These are phyloP conservation scores for Vanessa tameamea DNA, from an alignment of 1,140 invertebrate species.

Conservation along the genomic window DNA sequence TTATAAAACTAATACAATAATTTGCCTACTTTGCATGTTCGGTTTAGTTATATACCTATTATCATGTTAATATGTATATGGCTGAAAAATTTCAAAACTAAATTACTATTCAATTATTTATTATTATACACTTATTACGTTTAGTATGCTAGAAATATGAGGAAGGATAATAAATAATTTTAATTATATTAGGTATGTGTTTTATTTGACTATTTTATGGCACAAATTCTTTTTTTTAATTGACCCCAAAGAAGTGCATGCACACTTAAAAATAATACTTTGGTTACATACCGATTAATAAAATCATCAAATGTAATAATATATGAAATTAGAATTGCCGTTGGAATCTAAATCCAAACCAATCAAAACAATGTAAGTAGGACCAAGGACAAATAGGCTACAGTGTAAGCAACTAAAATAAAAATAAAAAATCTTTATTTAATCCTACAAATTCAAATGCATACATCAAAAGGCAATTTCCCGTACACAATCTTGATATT, in stretches of 20 bases:
- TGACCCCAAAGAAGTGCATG: too few relatives aligned
- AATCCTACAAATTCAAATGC: too few relatives aligned
- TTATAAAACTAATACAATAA: slow-evolving; percentile 77
- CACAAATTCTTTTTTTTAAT: not conserved
- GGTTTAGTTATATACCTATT: slow-evolving; percentile 72
- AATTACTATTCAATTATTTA: slow-evolving; percentile 82
- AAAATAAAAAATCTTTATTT: too few relatives aligned
- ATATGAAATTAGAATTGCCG: too few relatives aligned
- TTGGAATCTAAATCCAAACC: too few relatives aligned
- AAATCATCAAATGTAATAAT: not conserved
- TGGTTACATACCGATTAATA: too few relatives aligned
- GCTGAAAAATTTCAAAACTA: slow-evolving; percentile 79
- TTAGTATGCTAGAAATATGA: slow-evolving; percentile 83
- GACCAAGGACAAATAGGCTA: too few relatives aligned
- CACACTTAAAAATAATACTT: too few relatives aligned
- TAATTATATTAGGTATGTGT: slow-evolving; percentile 80
- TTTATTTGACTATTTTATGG: slow-evolving; percentile 56
- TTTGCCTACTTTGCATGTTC: slow-evolving; percentile 78
- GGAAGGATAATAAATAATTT: slow-evolving; percentile 83
- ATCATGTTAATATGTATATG: slow-evolving; percentile 74
- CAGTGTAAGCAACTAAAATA: too few relatives aligned
- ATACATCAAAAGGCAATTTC: too few relatives aligned
- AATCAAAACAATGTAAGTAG: too few relatives aligned
- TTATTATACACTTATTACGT: slow-evolving; percentile 82
- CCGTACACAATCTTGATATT: too few relatives aligned